Percentiles rank a stretch among this genome's conserved stretches.
These are phyloP conservation scores for Chironomus tepperi DNA, from an alignment of 1,140 invertebrate species.

Conservation along the genomic window DNA sequence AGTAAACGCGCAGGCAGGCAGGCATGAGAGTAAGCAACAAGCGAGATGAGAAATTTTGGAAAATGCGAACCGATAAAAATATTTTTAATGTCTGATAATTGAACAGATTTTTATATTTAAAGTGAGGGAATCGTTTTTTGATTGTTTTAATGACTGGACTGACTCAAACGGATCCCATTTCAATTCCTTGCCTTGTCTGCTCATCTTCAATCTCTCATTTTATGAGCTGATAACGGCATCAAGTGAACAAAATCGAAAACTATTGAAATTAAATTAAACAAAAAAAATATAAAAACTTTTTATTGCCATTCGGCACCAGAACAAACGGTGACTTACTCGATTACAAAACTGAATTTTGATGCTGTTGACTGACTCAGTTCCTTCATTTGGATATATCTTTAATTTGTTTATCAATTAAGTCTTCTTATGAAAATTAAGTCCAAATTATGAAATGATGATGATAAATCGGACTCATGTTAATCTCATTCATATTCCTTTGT, in stretches of 20 bases:
- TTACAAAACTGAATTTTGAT: not conserved
- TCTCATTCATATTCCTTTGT: too few relatives aligned
- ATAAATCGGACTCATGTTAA: too few relatives aligned
- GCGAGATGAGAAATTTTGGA: not conserved
- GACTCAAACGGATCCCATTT: not conserved
- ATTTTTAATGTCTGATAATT: not conserved
- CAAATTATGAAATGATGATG: too few relatives aligned
- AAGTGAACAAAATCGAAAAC: too few relatives aligned
- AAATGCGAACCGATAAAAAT: conserved; percentile 1
- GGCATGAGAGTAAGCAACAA: too few relatives aligned
- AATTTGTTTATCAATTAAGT: too few relatives aligned
- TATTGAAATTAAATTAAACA: too few relatives aligned
- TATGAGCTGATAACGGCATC: not conserved
- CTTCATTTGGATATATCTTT: too few relatives aligned
- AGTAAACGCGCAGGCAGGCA: not conserved
- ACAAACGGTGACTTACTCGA: not conserved
- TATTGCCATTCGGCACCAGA: too few relatives aligned
- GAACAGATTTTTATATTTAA: not conserved
- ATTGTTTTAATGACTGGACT: conserved; percentile 4
- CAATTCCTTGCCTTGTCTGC: not conserved
- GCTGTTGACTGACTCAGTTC: not conserved
- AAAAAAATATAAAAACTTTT: too few relatives aligned
- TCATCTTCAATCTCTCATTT: not conserved
- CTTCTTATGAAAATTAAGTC: too few relatives aligned
- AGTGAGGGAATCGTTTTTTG: not conserved